Evolutionary conservation across 2,888 invertebrate species (phyloP), one percentile per base, ranked within the genome.

Genomic region (Teleiodes luculella): DNA sequence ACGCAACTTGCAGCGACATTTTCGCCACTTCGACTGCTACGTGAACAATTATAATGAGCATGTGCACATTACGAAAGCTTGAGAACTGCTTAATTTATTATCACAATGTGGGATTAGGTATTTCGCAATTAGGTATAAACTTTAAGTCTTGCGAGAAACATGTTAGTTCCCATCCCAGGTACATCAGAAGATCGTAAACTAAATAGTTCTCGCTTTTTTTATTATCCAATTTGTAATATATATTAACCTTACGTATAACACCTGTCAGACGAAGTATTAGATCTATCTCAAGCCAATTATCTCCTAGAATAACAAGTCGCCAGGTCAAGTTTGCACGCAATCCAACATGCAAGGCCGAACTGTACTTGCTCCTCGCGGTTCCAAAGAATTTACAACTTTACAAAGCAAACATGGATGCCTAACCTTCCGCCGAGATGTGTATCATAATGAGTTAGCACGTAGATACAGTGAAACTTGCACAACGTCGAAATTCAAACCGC

Each of bases 1-100:
- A 52, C 64, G 70, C 72, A 75, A 76, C 52, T 74, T 74, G 69
- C 75, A 74, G 61, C 64, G 68, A 77, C 77, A 79, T 78, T 79
- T 74, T 74, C 67, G 70, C 66, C 67, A 71, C 69, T 78, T 74
- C 64, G 64, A 62, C 70, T 72, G 54, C 70, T 72, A 53, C 57
- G 64, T 69, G 68, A 70, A 72, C 70, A 75, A 75, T 74, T 68
- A 72, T 68, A 72, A 78, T 74, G 67, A 70, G 65, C 57, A 60
- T 64, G 65, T 65, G 61, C 61, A 67, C 65, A 64, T 75, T 77
- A 65, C 72, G 66, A 70, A 64, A 67, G 55, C 54, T 59, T 52
- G 53, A 50, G 59, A 62, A 63, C 60, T 57, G 60, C 62, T 57
- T 55, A 58, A 57, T 57, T 48, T 55, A 55, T 39, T 45, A 60